phyloP scores from a whole-genome alignment of 2,888 invertebrate species.

The Meiosimyza platycephala region DNA sequence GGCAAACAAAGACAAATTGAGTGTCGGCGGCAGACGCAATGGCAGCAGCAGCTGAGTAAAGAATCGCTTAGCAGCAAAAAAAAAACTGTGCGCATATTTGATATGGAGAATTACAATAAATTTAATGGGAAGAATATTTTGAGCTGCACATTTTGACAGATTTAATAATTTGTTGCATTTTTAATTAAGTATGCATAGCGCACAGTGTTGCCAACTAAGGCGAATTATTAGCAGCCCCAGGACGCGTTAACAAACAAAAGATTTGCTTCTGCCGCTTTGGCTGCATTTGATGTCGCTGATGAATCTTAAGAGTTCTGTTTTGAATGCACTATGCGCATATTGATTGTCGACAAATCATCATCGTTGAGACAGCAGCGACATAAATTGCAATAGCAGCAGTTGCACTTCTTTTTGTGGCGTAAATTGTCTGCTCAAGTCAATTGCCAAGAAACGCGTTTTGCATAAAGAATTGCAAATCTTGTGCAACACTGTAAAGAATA shows the following conservation, averaged over 20 bases:
- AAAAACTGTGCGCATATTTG: not conserved
- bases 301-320: slow-evolving; percentile 3
- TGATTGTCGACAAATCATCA: not conserved
- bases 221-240: not conserved
- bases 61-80: not conserved
- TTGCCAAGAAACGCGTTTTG: slow-evolving; percentile 21
- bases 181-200: slow-evolving; percentile 29
- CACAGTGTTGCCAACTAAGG: slow-evolving; percentile 11
- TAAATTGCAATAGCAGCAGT: not conserved
- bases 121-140: not conserved
- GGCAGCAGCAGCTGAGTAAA: not conserved
- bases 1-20: slow-evolving; percentile 31
- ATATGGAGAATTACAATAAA: not conserved
- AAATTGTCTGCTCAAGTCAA: not conserved
- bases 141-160: slow-evolving; percentile 20
- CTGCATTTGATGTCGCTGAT: slow-evolving; percentile 11
- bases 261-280: not conserved
- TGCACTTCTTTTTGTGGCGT: slow-evolving; percentile 17
- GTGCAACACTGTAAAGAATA: not conserved
- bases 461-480: slow-evolving; percentile 26
- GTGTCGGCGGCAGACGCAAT: slow-evolving; percentile 17
- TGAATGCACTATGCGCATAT: no score
- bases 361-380: not conserved
- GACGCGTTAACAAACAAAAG: slow-evolving; percentile 7
- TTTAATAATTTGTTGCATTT: slow-evolving; percentile 23